These are phyloP conservation scores for Diorhabda sublineata DNA, from an alignment of 1,140 invertebrate genomes.

Conservation along the genomic window DNA sequence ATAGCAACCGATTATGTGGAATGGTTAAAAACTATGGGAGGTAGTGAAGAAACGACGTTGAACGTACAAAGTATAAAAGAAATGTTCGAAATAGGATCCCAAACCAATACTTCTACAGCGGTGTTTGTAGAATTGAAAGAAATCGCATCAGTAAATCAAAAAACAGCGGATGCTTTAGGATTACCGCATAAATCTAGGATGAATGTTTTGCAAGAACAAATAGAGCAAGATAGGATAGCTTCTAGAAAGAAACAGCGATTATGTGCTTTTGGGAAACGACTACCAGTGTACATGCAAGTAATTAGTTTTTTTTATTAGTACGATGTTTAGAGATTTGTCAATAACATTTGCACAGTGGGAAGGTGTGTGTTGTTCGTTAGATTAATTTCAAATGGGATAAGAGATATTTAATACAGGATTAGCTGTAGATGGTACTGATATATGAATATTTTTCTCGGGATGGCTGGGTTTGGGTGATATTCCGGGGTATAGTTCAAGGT, in stretches of 20 bases:
- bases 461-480: no score
- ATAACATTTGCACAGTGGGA: no score
- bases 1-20: conserved; percentile 57
- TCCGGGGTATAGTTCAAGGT: no score
- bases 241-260: conserved; percentile 46
- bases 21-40: conserved; percentile 54
- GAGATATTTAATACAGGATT: no score
- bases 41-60: conserved; percentile 42
- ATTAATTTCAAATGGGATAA: no score
- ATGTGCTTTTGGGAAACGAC: conserved; percentile 50
- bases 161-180: conserved; percentile 46
- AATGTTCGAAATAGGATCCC: conserved; percentile 58
- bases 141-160: conserved; percentile 48
- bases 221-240: conserved; percentile 50
- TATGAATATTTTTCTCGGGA: no score
- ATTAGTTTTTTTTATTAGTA: not conserved
- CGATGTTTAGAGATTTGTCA: no score
- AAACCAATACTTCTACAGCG: conserved; percentile 51
- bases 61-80: conserved; percentile 49
- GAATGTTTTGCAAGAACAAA: conserved; percentile 46
- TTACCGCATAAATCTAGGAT: conserved; percentile 38
- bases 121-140: conserved; percentile 48
- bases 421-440: no score
- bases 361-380: no score
- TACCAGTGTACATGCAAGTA: conserved; percentile 49